phyloP scores from a whole-genome alignment of 30 jellyfish, hydroid and myxozoan species.

The Euphysa ruthae region DNA sequence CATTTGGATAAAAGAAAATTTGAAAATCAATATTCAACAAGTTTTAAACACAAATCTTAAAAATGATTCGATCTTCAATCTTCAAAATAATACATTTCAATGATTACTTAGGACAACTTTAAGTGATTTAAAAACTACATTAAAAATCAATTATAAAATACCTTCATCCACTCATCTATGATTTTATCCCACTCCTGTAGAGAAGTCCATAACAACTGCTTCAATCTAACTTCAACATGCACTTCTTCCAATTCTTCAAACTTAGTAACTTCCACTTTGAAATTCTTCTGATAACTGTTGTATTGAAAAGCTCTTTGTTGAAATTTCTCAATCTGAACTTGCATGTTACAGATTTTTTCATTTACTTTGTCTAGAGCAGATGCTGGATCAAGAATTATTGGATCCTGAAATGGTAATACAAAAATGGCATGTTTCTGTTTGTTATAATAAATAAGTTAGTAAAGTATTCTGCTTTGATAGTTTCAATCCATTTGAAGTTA shows the following conservation, averaged over 20 bases:
- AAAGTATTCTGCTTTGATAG: too few relatives aligned
- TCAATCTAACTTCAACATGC: slow-evolving; percentile 65
- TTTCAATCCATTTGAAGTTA: too few relatives aligned
- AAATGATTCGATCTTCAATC: too few relatives aligned
- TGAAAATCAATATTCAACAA: too few relatives aligned
- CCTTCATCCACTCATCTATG: slow-evolving; percentile 71
- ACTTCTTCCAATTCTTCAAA: slow-evolving; percentile 89
- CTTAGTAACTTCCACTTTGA: slow-evolving; percentile 92
- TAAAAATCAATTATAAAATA: too few relatives aligned
- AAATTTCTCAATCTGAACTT: slow-evolving; percentile 52
- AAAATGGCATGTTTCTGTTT: too few relatives aligned
- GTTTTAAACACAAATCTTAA: too few relatives aligned
- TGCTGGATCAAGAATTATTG: slow-evolving; percentile 66
- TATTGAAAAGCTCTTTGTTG: slow-evolving; percentile 56
- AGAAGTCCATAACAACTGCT: slow-evolving; percentile 88
- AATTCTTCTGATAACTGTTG: slow-evolving; percentile 74
- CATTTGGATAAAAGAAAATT: too few relatives aligned
- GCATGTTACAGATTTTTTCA: slow-evolving; percentile 37
- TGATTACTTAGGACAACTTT: too few relatives aligned
- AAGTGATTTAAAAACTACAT: too few relatives aligned
- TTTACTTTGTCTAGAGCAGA: slow-evolving; percentile 47
- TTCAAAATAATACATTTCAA: too few relatives aligned
- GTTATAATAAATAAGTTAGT: too few relatives aligned
- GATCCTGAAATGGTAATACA: slow-evolving; percentile 41
- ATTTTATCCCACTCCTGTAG: slow-evolving; percentile 77